Conservation (phyloP, 2,113 vertebrate species). For the Colaptes auratus region DNA sequence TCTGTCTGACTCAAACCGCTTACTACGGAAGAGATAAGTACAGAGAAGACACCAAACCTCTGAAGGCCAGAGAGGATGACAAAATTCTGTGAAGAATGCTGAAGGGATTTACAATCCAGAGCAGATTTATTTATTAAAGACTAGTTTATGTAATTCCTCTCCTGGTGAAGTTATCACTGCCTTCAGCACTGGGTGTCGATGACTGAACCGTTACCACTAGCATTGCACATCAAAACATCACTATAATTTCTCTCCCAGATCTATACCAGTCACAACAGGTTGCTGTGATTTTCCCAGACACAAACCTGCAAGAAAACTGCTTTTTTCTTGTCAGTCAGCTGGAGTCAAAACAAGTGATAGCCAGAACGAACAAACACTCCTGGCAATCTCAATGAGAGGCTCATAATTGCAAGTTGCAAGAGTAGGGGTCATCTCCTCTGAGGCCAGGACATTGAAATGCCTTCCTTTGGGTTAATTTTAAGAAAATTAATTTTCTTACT, state of each 20-base stretch:
- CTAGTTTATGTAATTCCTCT: conserved; percentile 6
- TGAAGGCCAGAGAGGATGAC: neutral
- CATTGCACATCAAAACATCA: neutral
- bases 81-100: neutral
- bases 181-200: neutral
- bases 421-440: conserved; percentile 11
- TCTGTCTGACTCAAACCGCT: neutral
- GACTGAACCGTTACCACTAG: neutral
- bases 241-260: conserved; percentile 8
- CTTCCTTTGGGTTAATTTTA: neutral
- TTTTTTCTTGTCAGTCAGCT: neutral
- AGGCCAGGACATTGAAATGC: neutral
- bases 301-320: conserved; percentile 23
- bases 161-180: conserved; percentile 2
- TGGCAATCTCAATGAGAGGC: conserved; percentile 9
- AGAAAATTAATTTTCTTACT: neutral
- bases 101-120: neutral
- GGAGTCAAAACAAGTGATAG: neutral
- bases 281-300: conserved; percentile 25
- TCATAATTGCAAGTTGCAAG: conserved; percentile 38
- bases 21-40: neutral
- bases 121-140: neutral
- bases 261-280: conserved; percentile 41
- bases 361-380: conserved; percentile 18
- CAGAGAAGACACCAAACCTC: neutral